phyloP scores from a whole-genome alignment of 2,113 vertebrate species.

The Sturnus vulgaris region DNA sequence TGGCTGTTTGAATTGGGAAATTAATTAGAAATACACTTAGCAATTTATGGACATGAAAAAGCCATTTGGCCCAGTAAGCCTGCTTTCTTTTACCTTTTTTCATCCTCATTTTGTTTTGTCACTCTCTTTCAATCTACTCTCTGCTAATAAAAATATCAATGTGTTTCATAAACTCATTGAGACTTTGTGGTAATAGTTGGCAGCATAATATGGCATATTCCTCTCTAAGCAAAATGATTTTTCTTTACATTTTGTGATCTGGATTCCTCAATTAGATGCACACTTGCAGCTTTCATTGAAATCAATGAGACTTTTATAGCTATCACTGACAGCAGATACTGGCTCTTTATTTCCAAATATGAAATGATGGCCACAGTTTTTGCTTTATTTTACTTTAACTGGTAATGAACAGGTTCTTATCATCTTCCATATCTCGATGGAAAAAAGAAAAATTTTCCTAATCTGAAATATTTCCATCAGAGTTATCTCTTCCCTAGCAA shows the following conservation, averaged over 20 bases:
- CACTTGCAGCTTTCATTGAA: constrained; percentile 33
- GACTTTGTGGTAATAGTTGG: constrained; percentile 39
- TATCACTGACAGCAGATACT: background rate
- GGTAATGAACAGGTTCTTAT: background rate
- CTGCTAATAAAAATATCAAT: constrained; percentile 58
- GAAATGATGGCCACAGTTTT: background rate
- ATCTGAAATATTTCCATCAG: background rate
- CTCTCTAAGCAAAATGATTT: constrained; percentile 52
- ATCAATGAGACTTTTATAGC: constrained; percentile 28
- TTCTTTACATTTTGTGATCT: constrained; percentile 51
- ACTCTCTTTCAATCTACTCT: background rate
- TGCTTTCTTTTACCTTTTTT: constrained; percentile 36
- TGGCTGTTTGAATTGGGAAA: constrained; percentile 61
- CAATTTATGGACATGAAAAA: constrained; percentile 67
- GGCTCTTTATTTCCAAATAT: constrained; percentile 1
- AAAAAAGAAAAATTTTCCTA: background rate
- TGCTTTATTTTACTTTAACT: background rate
- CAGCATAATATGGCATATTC: constrained; percentile 40
- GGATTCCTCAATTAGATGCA: constrained; percentile 33
- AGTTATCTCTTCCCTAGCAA: background rate
- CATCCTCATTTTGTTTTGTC: constrained; percentile 34
- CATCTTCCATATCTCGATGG: background rate
- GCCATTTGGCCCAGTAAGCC: constrained; percentile 48
- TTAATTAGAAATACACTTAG: constrained; percentile 68
- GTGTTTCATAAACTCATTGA: constrained; percentile 51